Base-by-base conservation (phyloP, 2,888 invertebrate species). In the Campoplex nolae region DNA sequence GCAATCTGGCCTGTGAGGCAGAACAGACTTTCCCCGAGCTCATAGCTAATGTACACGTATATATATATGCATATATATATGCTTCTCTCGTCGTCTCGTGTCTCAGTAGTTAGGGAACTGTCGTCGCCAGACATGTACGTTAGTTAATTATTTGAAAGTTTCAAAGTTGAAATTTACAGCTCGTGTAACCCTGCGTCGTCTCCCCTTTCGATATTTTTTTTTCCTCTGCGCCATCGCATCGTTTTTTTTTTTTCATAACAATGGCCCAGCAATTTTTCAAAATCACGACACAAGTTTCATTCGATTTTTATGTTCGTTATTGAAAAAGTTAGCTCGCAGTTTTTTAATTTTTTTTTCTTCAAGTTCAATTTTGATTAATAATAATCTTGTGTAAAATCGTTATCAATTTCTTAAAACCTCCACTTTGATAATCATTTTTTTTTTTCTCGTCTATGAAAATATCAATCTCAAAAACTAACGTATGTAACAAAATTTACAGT, bases 81-180 rank as follows among this genome's bases (percentile, higher is more conserved):
- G n/a, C 32, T 18, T 48, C 65, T 38, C 54, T 74, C 81, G 42
- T 54, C 73, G 28, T 74, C 74, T 73, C 81, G 73, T 74, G 65
- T 67, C 51, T 32, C 73, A 54, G 73, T 67, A 81, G 74, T 81
- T 81, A 74, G 73, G 65, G 6, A 81, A 81, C 81, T 81, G 81
- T 81, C 81, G 74, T 54, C 62, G 51, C 81, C 81, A 81, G 81
- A 74, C 81, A 81, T 70, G 74, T 42, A 67, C 74, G 81, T 81
- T 81, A 74, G 81, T 81, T 81, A 81, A 81, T 81, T 81, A 81
- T 81, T 74, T 81, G 38, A 54, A 81, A 81, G 81, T 81, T 73
- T 51, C 73, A 45, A 51, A 74, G 74, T 81, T 74, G 23, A 81
- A 81, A 81, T 81, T 81, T 81, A 51, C 65, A 81, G 54, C 65